Evolutionary conservation across 2,888 invertebrate genomes (phyloP).

Genomic region (Xestia c-nigrum): DNA sequence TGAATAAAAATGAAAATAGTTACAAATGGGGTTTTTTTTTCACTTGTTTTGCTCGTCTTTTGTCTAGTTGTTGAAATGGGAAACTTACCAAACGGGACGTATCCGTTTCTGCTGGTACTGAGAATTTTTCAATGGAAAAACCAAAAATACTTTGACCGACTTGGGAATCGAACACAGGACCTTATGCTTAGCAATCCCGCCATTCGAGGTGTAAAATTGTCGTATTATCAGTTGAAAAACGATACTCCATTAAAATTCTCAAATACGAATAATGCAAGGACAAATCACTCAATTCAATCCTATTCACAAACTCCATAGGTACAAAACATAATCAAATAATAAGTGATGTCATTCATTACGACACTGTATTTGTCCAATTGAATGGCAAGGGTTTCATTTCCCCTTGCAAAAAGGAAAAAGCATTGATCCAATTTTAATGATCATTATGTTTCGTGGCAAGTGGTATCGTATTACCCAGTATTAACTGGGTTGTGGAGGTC

Average conservation of each 20-base stretch:
- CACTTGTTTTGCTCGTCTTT: no score
- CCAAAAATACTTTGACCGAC: background rate
- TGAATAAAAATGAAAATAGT: no score
- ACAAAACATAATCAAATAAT: constrained; percentile 25
- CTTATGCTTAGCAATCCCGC: background rate
- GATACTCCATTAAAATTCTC: background rate
- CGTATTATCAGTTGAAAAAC: background rate
- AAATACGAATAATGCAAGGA: constrained; percentile 12
- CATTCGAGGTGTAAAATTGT: no score
- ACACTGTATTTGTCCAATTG: constrained; percentile 5
- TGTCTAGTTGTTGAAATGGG: no score
- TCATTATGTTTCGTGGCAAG: background rate
- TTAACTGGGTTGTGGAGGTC: no score
- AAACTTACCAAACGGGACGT: no score
- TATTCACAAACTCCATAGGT: constrained; percentile 1
- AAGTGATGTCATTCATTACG: constrained; percentile 16
- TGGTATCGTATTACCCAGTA: no score
- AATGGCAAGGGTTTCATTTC: background rate
- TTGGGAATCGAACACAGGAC: background rate
- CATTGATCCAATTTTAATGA: constrained; percentile 41
- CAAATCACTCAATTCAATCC: constrained; percentile 2
- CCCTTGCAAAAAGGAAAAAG: background rate
- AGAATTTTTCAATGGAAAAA: no score
- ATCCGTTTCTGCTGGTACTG: no score
- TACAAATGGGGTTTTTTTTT: no score